Base-by-base conservation (phyloP, 2,888 invertebrate genomes). In the Noctua janthina region DNA sequence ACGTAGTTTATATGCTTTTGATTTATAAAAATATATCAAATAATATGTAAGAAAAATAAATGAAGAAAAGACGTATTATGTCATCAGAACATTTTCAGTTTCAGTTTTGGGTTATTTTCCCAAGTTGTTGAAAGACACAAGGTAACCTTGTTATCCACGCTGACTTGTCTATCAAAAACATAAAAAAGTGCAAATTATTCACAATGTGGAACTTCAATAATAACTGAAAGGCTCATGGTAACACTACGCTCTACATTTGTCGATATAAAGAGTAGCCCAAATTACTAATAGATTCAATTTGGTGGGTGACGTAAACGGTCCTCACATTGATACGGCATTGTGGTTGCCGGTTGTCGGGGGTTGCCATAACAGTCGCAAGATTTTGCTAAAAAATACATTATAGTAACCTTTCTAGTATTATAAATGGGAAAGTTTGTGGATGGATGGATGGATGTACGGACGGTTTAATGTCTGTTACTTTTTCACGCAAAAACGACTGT, bases 211-310 rank as follows among this genome's bases (percentile, higher is more conserved):
- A 20, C 23, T 56, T 29, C 43, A 56, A 2, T 74, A 11, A 11
- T 74, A 11, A 29, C 23, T 43, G 29, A 11, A 29, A 74, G 29
- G 29, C 23, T 13, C 23, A 54, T 82, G 86, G 76, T 82, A 10
- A 2, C 54, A 73, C 76, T 78, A 83, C 56, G 17, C 51, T 85
- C 76, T 70, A 81, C 74, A 76, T 73, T 78, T 85, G 69, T 83
- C 78, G 66, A 59, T 76, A 76, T 79, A 75, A 83, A 87, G 82
- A 87, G 86, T 83, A 80, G 73, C 77, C 76, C 56, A 75, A 86
- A 85, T 83, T 86, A 85, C 78, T 85, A 80, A 84, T 67, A 78
- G 86, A 88, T 90, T 87, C 82, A 89, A 90, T 91, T 87, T 87
- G 74, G 78, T 74, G 78, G 76, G 85, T 87, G 91, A 89, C 87